A percentile compares a stretch with the other conserved stretches of the same genome.
Conservation (phyloP, 92 coral and sea anemone species). For the Palythoa grandiflora region DNA sequence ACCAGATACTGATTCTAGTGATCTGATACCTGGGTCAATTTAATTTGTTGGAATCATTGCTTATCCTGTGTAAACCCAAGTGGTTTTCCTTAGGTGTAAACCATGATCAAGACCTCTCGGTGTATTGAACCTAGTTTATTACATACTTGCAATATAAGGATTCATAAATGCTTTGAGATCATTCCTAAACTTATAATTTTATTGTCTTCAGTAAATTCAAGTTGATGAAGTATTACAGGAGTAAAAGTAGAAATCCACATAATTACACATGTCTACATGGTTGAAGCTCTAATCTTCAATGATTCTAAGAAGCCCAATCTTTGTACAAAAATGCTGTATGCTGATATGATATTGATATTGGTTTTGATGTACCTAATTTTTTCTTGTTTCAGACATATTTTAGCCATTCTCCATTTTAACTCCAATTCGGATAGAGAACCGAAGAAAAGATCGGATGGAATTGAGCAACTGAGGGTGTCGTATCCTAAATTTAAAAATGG, state of each 20-base stretch:
- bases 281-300: background rate
- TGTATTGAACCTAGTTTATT: background rate
- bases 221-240: background rate
- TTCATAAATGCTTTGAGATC: background rate
- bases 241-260: background rate
- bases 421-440: slow-evolving; percentile 20
- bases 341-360: background rate
- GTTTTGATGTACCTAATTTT: background rate
- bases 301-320: background rate
- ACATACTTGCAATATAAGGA: background rate
- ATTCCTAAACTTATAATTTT: background rate
- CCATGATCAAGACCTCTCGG: background rate
- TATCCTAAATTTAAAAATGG: slow-evolving; percentile 29
- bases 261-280: background rate
- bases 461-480: slow-evolving; percentile 35
- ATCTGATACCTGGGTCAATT: background rate
- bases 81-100: background rate
- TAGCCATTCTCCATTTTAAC: slow-evolving; percentile 41
- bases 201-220: too few relatives aligned
- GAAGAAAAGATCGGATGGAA: slow-evolving; percentile 12
- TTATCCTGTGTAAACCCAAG: background rate
- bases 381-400: slow-evolving; percentile 27
- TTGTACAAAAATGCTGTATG: background rate
- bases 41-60: background rate
- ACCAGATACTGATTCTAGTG: background rate